Percentiles rank a stretch among this genome's conserved stretches.
Evolutionary conservation across 2,797 vertebrate genomes (phyloP).

Genomic region (Phalanger gymnotis): DNA sequence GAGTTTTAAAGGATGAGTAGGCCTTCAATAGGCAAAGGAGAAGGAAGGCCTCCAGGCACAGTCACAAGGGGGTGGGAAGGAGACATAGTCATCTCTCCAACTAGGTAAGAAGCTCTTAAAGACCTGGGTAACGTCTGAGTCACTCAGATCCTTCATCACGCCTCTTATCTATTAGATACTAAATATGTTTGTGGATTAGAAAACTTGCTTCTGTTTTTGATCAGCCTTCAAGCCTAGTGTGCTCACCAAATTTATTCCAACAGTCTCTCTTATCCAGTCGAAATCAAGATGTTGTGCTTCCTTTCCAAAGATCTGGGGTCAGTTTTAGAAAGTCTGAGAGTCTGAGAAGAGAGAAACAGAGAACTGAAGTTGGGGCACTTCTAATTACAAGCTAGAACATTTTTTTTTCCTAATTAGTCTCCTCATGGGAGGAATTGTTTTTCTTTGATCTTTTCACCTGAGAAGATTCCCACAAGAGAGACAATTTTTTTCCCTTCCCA

Average conservation of each 20-base stretch:
- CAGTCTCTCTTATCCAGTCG: neutral
- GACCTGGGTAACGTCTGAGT: neutral
- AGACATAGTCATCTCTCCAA: neutral
- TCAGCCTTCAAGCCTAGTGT: neutral
- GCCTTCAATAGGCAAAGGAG: neutral
- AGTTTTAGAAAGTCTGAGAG: neutral
- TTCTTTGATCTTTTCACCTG: neutral
- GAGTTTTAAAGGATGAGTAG: neutral
- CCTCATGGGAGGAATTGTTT: slow-evolving; percentile 13
- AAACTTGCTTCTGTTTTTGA: neutral
- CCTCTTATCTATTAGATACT: neutral
- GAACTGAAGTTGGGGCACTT: neutral
- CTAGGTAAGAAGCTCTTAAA: neutral
- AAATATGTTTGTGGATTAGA: neutral
- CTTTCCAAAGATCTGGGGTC: neutral
- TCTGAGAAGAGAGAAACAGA: neutral
- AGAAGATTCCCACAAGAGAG: slow-evolving; percentile 34
- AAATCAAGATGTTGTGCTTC: neutral
- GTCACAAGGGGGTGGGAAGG: neutral
- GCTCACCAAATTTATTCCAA: neutral
- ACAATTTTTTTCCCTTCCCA: neutral
- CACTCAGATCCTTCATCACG: neutral
- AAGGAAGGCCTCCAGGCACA: neutral
- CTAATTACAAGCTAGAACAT: slow-evolving; percentile 1
- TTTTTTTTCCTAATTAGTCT: slow-evolving; percentile 8